A percentile compares a stretch with the other conserved stretches of the same genome.
phyloP scores from a whole-genome alignment of 2,797 vertebrate species.

The Coreius guichenoti region DNA sequence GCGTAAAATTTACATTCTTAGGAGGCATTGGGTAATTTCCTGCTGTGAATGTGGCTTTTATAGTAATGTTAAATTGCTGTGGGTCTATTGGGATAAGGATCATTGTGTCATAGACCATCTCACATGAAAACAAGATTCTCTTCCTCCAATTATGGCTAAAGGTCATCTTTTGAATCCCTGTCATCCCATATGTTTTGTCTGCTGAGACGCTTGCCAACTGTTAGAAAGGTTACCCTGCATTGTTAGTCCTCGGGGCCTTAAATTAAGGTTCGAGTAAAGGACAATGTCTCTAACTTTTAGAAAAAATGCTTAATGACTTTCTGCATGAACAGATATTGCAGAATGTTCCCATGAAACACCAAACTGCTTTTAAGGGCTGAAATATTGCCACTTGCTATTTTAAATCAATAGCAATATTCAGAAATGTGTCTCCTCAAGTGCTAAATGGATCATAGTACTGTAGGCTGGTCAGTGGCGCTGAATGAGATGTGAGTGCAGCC shows the following conservation, averaged over 20 bases:
- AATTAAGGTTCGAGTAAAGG: constrained; percentile 24
- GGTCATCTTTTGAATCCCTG: constrained; percentile 24
- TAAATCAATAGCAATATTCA: constrained; percentile 39
- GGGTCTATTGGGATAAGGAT: not conserved
- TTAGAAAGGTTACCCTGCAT: constrained; percentile 17
- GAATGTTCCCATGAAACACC: not conserved
- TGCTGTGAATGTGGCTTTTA: not conserved
- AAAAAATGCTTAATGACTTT: constrained; percentile 22
- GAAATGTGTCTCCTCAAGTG: not conserved
- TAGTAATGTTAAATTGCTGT: not conserved
- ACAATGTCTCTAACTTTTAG: not conserved
- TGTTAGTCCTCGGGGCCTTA: constrained; percentile 19
- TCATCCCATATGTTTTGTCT: constrained; percentile 34
- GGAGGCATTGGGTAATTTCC: constrained; percentile 7
- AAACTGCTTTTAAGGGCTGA: not conserved
- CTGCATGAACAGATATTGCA: not conserved
- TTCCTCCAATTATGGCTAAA: constrained; percentile 36
- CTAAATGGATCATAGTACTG: constrained; percentile 25
- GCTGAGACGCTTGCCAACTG: not conserved
- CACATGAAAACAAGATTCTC: not conserved
- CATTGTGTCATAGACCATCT: constrained; percentile 5
- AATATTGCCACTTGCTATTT: constrained; percentile 2
- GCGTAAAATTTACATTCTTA: not conserved
- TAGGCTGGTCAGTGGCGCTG: not conserved
- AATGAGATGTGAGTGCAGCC: not conserved